Conservation (phyloP, 1,140 invertebrate genomes). For the Cydia fagiglandana region DNA sequence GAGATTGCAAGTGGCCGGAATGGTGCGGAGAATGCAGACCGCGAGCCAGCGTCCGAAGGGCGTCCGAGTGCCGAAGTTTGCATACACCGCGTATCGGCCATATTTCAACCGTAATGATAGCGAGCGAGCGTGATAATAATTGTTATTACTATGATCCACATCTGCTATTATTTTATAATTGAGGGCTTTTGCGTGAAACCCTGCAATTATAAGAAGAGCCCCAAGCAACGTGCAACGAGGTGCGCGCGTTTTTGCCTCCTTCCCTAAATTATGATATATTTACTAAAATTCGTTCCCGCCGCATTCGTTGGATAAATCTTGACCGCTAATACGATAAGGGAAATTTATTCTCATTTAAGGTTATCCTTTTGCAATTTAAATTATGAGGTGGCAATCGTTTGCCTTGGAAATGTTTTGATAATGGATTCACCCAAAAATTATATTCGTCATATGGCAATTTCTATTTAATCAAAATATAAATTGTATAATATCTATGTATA, state of each 20-base stretch:
- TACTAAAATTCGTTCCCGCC: conserved; percentile 39
- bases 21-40: conserved; percentile 32
- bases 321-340: conserved; percentile 27
- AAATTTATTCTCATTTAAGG: conserved; percentile 20
- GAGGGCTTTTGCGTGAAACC: conserved; percentile 76
- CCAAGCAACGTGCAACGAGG: conserved; percentile 69
- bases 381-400: conserved; percentile 23
- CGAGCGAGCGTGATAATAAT: conserved; percentile 76
- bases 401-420: not conserved
- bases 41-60: conserved; percentile 26
- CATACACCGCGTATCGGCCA: conserved; percentile 66
- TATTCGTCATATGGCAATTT: not conserved
- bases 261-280: conserved; percentile 61
- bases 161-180: conserved; percentile 80
- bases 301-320: conserved; percentile 39
- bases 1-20: conserved; percentile 1
- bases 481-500: not conserved
- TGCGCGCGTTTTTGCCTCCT: conserved; percentile 64
- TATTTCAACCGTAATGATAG: conserved; percentile 76
- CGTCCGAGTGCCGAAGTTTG: conserved; percentile 57
- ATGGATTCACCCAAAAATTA: not conserved
- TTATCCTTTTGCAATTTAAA: conserved; percentile 27
- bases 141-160: conserved; percentile 79
- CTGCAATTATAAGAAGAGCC: conserved; percentile 77
- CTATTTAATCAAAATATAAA: not conserved